Evolutionary conservation across 1,140 invertebrate species (phyloP), one percentile per base, ranked within the genome.

Genomic region (Lysiphlebus fabarum): DNA sequence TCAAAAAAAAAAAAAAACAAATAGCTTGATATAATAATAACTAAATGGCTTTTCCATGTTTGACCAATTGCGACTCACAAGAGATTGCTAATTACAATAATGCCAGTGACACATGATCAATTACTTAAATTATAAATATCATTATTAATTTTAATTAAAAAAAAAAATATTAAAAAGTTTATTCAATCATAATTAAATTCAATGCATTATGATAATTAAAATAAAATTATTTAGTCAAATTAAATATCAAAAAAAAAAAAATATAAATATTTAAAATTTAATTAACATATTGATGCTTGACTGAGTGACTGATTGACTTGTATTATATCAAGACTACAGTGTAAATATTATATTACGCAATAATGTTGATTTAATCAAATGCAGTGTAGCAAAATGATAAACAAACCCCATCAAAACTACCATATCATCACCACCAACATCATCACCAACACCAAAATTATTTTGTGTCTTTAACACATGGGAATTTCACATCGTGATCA

Each of bases 41-140:
- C 62, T 54, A 55, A 65, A 65, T 65, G 63, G 63, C 38, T 58
- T 65, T 65, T 65, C 50, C 63, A 62, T 65, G 63, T 65, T 34
- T 43, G 59, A 33, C 54, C 11, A 36, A 38, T 6, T 45, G n/a
- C n/a, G 11, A 26, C 36, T 34, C 37, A 56, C 40, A n/a, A n/a
- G n/a, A n/a, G 55, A 57, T 59, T 56, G 62, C 62, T 63, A 63
- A 63, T 63, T 60, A 59, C 53, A 26, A 26, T 26, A n/a, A n/a
- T 51, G 44, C 33, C 57, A 49, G 43, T 59, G 63, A 62, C 62
- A 55, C 54, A 60, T 65, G 60, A 59, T 62, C 60, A 62, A 65
- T 65, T 65, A 65, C 59, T 57, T 53, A 49, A 49, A 56, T 59
- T 38, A 26, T 26, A 1, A 26, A 4, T 26, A 26, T 26, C 4